phyloP scores from a whole-genome alignment of 2,797 vertebrate species.

The Pangasius sanitwongsei region DNA sequence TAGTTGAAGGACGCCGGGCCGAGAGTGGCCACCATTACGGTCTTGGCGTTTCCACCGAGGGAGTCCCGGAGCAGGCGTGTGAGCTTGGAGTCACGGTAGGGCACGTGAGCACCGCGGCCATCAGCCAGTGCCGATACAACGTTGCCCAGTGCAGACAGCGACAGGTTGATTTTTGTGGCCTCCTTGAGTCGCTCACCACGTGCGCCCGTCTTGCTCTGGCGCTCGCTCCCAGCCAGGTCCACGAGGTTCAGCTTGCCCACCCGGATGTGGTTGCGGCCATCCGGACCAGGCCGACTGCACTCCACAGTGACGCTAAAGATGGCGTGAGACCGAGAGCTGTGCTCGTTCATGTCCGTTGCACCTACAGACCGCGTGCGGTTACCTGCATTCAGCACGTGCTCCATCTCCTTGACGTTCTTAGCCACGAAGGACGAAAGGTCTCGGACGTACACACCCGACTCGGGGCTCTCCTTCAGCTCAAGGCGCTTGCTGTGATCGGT shows the following conservation, averaged over 20 bases:
- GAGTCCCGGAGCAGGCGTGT: slow-evolving; percentile 95
- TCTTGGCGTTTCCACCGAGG: slow-evolving; percentile 94
- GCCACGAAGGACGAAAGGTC: slow-evolving; percentile 95
- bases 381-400: slow-evolving; percentile 94
- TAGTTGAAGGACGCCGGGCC: slow-evolving; percentile 90
- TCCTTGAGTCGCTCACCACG: slow-evolving; percentile 91
- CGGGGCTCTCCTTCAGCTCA: slow-evolving; percentile 92
- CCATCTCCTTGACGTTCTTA: slow-evolving; percentile 95
- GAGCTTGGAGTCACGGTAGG: slow-evolving; percentile 96
- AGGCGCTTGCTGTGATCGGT: slow-evolving; percentile 83
- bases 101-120: slow-evolving; percentile 89
- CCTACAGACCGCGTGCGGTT: slow-evolving; percentile 89
- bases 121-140: slow-evolving; percentile 93
- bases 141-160: slow-evolving; percentile 91
- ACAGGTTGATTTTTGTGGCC: slow-evolving; percentile 97
- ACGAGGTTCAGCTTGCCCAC: slow-evolving; percentile 96
- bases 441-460: slow-evolving; percentile 91
- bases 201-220: slow-evolving; percentile 87
- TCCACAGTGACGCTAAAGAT: slow-evolving; percentile 95
- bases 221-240: slow-evolving; percentile 92
- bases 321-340: slow-evolving; percentile 92
- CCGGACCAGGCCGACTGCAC: slow-evolving; percentile 88
- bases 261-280: slow-evolving; percentile 90
- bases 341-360: slow-evolving; percentile 94
- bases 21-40: slow-evolving; percentile 95